Evolutionary conservation across 2,113 vertebrate species (phyloP).

Genomic region (Grus americana): DNA sequence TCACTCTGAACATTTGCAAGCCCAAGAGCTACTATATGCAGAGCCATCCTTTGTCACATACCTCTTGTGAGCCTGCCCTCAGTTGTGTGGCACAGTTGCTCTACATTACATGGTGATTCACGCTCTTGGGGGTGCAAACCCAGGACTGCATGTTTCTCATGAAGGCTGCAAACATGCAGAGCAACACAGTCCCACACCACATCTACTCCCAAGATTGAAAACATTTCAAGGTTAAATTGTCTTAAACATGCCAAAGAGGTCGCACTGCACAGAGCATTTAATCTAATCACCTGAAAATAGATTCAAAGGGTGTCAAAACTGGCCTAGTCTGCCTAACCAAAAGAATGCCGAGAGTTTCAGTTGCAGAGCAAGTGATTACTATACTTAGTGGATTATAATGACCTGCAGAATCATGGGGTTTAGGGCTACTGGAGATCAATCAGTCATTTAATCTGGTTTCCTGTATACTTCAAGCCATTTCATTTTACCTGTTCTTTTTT

Average conservation of each 20-base stretch:
- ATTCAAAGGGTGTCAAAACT: background rate
- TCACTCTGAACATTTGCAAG: background rate
- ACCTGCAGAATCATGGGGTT: background rate
- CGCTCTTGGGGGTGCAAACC: rapidly evolving
- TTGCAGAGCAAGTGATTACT: background rate
- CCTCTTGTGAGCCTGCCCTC: background rate
- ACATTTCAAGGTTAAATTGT: background rate
- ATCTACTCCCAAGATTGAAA: background rate
- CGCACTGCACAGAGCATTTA: background rate
- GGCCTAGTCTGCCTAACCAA: background rate
- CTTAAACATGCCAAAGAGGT: background rate
- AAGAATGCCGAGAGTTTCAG: background rate
- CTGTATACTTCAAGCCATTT: background rate
- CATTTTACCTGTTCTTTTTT: background rate
- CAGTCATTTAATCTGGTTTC: background rate
- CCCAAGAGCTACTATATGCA: background rate
- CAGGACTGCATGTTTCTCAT: background rate
- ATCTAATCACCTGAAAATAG: background rate
- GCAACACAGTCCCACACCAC: background rate
- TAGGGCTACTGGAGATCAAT: background rate
- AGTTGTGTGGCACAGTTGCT: rapidly evolving
- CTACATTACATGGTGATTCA: rapidly evolving
- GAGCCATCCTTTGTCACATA: background rate
- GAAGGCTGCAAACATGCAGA: background rate
- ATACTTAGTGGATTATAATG: background rate